Evolutionary conservation across 2,113 vertebrate species (phyloP).

Genomic region (Sardina pilchardus): DNA sequence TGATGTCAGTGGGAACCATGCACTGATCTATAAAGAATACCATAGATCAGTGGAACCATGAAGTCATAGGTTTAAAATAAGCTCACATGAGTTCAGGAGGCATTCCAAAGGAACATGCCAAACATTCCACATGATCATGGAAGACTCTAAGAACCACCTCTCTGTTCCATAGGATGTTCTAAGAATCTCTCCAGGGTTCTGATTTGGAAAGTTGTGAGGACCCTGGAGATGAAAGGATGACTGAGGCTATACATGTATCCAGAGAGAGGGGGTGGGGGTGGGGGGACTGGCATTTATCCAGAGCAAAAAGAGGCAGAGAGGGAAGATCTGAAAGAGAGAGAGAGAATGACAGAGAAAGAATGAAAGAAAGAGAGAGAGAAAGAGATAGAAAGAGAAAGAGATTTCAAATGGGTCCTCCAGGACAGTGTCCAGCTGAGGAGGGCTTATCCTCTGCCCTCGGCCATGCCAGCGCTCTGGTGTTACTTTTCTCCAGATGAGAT

Average conservation of each 20-base stretch:
- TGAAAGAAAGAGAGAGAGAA: neutral
- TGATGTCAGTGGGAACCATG: conserved; percentile 50
- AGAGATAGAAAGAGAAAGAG: neutral
- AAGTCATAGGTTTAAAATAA: conserved; percentile 49
- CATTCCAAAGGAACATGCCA: neutral
- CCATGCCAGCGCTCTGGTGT: no score
- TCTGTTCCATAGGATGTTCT: no score
- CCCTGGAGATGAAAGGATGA: neutral
- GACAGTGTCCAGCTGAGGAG: no score
- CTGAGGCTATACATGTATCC: neutral
- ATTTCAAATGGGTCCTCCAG: neutral
- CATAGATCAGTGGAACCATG: no score
- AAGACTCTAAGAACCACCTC: no score
- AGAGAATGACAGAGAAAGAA: neutral
- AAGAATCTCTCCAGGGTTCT: neutral
- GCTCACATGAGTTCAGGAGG: neutral
- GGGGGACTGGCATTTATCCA: neutral
- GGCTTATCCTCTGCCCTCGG: no score
- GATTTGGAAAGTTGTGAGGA: neutral
- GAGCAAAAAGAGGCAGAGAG: neutral
- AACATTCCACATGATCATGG: neutral
- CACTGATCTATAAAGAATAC: no score
- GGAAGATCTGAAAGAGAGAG: neutral
- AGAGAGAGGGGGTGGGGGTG: neutral
- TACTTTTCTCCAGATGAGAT: no score